Evolutionary conservation across 2,888 invertebrate species (phyloP), one percentile per base, ranked within the genome.

Genomic region (Escarpia spicata): DNA sequence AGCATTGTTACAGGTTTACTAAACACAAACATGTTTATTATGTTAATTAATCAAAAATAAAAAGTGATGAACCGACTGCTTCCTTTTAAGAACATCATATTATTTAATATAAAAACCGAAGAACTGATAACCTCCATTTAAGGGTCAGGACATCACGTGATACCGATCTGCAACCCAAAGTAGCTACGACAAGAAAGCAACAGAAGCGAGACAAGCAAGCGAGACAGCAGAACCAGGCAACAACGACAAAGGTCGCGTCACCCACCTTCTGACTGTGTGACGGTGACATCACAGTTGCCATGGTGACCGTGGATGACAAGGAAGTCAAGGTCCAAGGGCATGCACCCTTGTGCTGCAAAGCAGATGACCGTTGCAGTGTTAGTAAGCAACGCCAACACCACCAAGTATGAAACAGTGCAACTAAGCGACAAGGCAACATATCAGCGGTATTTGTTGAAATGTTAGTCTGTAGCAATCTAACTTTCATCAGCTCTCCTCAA

Each of bases 311-410:
- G 75, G 75, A 75, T 75, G 75, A 91, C 58, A 91, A 92, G 91
- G 91, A 92, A 92, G 91, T 92, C 92, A 12, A 92, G 91, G 75
- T 92, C 92, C 60, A 92, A 75, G 43, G 15, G 92, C 31, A 92
- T 43, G 43, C 43, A 52, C 43, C 92, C 91, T 8, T 58, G 91
- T 26, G 52, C 92, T 92, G 92, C 12, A 92, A 90, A 75, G 75
- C 75, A 75, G 75, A 75, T 26, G 75, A 75, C 75, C 75, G 75
- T n/a, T 26, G 75, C 75, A n/a, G 75, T 75, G n/a, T 75, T 75
- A 75, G 26, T 75, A 75, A 75, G 75, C 75, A 75, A 26, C 75
- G 75, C 75, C 75, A 75, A 75, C 75, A 26, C 26, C 75, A 75
- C 26, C 75, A 19, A 26, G 75, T n/a, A 26, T 75, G 75, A 75